A percentile compares a stretch with the other conserved stretches of the same genome.
Evolutionary conservation across 35 echinoderm and acorn worm species (phyloP).

Genomic region (Ophioderma brevispina): DNA sequence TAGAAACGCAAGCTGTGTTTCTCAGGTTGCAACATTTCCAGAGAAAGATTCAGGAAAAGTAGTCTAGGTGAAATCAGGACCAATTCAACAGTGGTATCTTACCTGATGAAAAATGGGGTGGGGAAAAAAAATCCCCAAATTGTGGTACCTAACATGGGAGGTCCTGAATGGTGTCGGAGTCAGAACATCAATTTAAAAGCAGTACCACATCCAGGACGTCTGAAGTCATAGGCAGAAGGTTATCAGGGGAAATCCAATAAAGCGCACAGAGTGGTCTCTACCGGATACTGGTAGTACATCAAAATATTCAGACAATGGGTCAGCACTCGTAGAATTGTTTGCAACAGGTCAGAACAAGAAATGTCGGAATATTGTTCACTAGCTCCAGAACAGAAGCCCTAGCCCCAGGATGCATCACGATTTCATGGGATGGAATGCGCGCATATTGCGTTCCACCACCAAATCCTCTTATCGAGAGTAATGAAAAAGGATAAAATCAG

Average conservation of each 20-base stretch:
- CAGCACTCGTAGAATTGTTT: not conserved
- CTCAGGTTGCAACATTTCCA: too few relatives aligned
- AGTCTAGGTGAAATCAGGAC: not conserved
- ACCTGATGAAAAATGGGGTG: not conserved
- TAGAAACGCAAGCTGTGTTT: not conserved
- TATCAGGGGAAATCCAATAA: not conserved
- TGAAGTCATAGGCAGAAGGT: not conserved
- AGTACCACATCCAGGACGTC: not conserved
- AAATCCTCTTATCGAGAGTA: not conserved
- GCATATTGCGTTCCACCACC: not conserved
- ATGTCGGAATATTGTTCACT: not conserved
- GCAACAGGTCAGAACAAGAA: not conserved
- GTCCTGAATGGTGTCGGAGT: not conserved
- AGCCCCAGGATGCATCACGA: not conserved
- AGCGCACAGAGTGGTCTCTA: too few relatives aligned
- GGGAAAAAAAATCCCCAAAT: not conserved
- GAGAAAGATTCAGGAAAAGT: not conserved
- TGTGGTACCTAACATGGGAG: not conserved
- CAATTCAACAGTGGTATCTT: not conserved
- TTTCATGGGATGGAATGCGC: not conserved
- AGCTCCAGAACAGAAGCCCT: not conserved
- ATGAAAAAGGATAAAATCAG: not conserved
- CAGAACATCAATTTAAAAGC: not conserved
- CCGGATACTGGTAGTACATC: too few relatives aligned
- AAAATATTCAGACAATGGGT: too few relatives aligned